A percentile compares a stretch with the other conserved stretches of the same genome.
Conservation (phyloP, 2,797 vertebrate genomes). For the Coranthus polyacanthus region DNA sequence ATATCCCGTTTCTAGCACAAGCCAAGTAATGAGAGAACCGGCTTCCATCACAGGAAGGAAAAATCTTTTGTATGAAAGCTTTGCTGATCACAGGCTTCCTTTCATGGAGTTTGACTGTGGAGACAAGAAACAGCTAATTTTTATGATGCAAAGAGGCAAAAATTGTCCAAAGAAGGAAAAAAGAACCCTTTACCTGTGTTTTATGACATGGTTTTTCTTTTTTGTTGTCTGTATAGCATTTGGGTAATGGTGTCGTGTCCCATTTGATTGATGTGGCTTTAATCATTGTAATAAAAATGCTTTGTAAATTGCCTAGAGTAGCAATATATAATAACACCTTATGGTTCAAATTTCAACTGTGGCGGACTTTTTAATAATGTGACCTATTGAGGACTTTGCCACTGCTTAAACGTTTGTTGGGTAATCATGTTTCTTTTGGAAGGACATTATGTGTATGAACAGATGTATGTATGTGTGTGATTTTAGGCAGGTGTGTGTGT, state of each 20-base stretch:
- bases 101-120: constrained; percentile 75
- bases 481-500: constrained; percentile 62
- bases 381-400: constrained; percentile 91
- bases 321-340: constrained; percentile 95
- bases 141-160: constrained; percentile 75
- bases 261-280: constrained; percentile 96
- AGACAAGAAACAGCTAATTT: constrained; percentile 71
- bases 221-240: constrained; percentile 87
- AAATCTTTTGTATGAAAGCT: constrained; percentile 71
- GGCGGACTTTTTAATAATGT: constrained; percentile 93
- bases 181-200: constrained; percentile 73
- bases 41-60: constrained; percentile 72
- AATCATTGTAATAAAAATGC: constrained; percentile 92
- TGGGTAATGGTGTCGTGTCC: constrained; percentile 96
- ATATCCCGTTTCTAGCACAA: constrained; percentile 74
- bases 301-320: constrained; percentile 98
- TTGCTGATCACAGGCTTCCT: constrained; percentile 78
- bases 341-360: constrained; percentile 93
- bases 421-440: constrained; percentile 90
- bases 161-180: constrained; percentile 49
- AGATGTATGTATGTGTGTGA: constrained; percentile 68
- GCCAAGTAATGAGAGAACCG: constrained; percentile 78
- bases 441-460: constrained; percentile 88
- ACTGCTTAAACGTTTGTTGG: constrained; percentile 92
- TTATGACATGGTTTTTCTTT: constrained; percentile 79